Base-by-base conservation (phyloP, 1,140 invertebrate genomes). In the Notospermus geniculatus region DNA sequence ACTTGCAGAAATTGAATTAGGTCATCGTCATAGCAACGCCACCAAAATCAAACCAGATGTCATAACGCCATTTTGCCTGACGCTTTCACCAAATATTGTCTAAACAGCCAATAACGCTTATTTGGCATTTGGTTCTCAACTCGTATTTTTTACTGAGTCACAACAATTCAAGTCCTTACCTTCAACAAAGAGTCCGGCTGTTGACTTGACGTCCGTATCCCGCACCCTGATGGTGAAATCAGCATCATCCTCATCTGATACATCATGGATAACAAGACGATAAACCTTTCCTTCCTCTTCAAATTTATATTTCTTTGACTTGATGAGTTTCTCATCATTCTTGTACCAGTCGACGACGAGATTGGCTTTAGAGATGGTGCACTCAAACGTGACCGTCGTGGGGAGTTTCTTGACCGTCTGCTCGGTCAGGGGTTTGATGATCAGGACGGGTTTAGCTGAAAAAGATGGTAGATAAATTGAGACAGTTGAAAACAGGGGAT, bases 191-290 rank as follows among this genome's bases (percentile, higher is more conserved):
- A 98, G 85, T 76, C 95, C 91, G 52, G 91, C 93, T 59, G 1
- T 92, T 95, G 30, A 91, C 93, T 78, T 94, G 93, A 9, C 90
- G 81, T 25, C 95, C 4, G 25, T 92, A 54, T 83, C 87, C 95
- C 90, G 89, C 80, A 94, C 95, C 55, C 93, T 86, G 71, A 93
- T 95, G n/a, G 92, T 87, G 78, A 98, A 98, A 78, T 97, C 94
- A 79, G 97, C 95, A 19, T 93, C 93, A 82, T 98, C 95, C 80
- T 97, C 95, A 2, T 92, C 91, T 79, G 89, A 95, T 1, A 97
- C 89, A 69, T 95, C 91, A 70, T 89, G 88, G 0, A 98, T 91
- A 2, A 90, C 88, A 1, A 97, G 84, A 68, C 88, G 90, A 73
- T 92, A 90, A 43, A 22, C 25, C 5, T 43, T 57, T 17, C 36